Conservation (phyloP, 1,140 invertebrate species). For the Asbolus verrucosus region DNA sequence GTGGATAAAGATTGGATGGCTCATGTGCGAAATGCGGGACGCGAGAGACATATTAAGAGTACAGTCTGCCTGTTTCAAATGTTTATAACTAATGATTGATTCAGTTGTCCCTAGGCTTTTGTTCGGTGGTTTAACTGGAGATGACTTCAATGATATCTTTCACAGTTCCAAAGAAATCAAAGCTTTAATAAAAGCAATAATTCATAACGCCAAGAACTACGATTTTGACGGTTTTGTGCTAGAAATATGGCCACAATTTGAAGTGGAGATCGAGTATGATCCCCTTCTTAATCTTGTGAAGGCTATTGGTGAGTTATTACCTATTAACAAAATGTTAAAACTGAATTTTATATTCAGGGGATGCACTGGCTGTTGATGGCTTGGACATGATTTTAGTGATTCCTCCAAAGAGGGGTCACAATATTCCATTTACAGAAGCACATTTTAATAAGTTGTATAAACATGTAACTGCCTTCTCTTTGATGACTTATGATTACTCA, state of each 20-base stretch:
- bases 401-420: constrained; percentile 80
- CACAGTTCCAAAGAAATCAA: constrained; percentile 69
- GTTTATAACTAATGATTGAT: constrained; percentile 24
- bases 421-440: constrained; percentile 79
- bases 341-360: constrained; percentile 43
- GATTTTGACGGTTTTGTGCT: constrained; percentile 89
- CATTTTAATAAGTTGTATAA: constrained; percentile 83
- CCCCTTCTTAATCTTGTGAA: constrained; percentile 74
- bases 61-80: constrained; percentile 33
- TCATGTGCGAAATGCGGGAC: constrained; percentile 71
- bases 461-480: constrained; percentile 85
- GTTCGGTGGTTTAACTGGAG: constrained; percentile 85
- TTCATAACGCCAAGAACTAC: constrained; percentile 73
- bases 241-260: constrained; percentile 89
- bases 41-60: constrained; percentile 66
- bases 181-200: constrained; percentile 71
- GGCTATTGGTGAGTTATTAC: constrained; percentile 68
- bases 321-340: not conserved
- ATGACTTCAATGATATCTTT: constrained; percentile 76
- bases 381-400: constrained; percentile 85
- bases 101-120: constrained; percentile 85
- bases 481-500: constrained; percentile 97
- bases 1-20: constrained; percentile 87
- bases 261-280: constrained; percentile 74
- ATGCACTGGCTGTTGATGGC: constrained; percentile 61